Evolutionary conservation across 2,888 invertebrate genomes (phyloP).

Genomic region (Heteromyza rotundicornis): DNA sequence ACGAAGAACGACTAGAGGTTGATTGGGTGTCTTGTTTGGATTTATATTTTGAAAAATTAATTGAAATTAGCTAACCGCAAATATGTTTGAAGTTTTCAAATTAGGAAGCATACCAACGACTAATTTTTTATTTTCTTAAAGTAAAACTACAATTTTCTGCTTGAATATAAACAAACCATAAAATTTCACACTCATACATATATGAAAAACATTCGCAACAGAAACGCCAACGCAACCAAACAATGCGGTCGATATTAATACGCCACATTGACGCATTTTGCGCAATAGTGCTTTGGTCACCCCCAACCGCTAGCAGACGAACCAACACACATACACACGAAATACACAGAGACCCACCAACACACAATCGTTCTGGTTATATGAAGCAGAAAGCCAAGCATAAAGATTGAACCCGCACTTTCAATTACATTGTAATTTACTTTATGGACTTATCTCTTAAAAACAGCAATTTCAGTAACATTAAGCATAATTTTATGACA

Average conservation of each 20-base stretch:
- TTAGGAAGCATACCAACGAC: not conserved
- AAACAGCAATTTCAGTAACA: conserved; percentile 60
- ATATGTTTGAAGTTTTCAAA: not conserved
- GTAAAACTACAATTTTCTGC: not conserved
- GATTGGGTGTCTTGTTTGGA: too few species aligned
- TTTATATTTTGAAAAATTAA: not conserved
- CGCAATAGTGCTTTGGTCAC: conserved; percentile 5
- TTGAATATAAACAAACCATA: conserved; percentile 34
- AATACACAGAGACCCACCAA: too few species aligned
- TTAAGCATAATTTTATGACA: conserved; percentile 62
- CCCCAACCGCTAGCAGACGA: not conserved
- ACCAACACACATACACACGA: too few species aligned
- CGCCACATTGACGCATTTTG: conserved; percentile 38
- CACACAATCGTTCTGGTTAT: not conserved
- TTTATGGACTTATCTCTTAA: conserved; percentile 59
- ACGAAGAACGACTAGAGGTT: too few species aligned
- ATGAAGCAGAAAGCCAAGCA: conserved; percentile 6
- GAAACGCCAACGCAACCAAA: too few species aligned
- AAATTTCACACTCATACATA: conserved; percentile 23
- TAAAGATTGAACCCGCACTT: conserved; percentile 47
- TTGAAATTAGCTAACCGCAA: too few species aligned
- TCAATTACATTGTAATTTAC: conserved; percentile 60
- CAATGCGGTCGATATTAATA: conserved; percentile 38
- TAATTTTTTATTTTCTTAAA: conserved; percentile 1
- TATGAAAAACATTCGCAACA: conserved; percentile 5